These are phyloP conservation scores for Ciconia boyciana DNA, from an alignment of 2,113 vertebrate genomes.

Conservation along the genomic window DNA sequence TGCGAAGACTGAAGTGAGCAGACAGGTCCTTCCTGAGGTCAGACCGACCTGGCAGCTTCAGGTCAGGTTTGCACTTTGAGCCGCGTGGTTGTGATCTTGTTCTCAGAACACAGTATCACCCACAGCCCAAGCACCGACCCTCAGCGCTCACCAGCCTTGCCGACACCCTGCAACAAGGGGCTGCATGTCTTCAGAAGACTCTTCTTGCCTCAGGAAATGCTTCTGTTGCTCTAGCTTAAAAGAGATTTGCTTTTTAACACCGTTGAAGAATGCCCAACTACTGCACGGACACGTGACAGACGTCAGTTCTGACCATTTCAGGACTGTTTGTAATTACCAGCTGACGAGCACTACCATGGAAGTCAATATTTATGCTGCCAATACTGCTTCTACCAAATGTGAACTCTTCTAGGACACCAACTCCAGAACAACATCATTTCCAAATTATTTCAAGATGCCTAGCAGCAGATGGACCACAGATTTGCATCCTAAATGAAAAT, in stretches of 20 bases:
- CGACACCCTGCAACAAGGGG: neutral
- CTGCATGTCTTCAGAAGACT: neutral
- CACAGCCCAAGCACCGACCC: neutral
- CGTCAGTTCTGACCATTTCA: neutral
- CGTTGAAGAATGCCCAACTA: neutral
- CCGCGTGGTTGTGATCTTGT: accelerated
- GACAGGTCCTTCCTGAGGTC: neutral
- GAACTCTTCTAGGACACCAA: neutral
- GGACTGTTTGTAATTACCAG: neutral
- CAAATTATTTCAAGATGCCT: neutral
- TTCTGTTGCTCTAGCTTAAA: neutral
- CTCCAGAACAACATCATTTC: neutral
- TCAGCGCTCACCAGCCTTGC: neutral
- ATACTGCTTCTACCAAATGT: neutral
- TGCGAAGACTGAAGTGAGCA: neutral
- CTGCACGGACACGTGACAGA: neutral
- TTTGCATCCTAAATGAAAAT: neutral
- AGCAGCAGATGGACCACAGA: neutral
- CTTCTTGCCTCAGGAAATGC: neutral
- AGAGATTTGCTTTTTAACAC: neutral
- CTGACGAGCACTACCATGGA: accelerated
- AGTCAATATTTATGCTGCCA: neutral
- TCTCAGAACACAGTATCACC: accelerated
- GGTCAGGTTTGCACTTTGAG: neutral
- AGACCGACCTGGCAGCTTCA: neutral